Base-by-base conservation (phyloP, 2,797 vertebrate species). In the Falco berigora region DNA sequence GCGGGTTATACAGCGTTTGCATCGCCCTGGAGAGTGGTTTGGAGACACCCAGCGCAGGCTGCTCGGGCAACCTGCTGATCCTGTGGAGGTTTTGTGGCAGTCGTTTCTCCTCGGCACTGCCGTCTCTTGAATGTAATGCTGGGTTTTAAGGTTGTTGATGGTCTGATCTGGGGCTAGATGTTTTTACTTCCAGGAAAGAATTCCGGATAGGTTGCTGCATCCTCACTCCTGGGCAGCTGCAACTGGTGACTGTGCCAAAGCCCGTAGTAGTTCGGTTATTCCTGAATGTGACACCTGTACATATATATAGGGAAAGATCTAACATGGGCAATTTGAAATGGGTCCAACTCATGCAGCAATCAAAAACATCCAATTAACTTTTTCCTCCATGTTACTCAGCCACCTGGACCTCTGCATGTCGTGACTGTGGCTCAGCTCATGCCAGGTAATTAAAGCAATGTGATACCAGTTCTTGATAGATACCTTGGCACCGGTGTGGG, bases 121-220 rank as follows among this genome's bases (percentile, higher is more conserved):
- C 23, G 36, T 44, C 56, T 63, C 19, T n/a, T 56, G n/a, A 56
- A 58, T 10, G 42, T 32, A 44, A 12, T 44, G 32, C 3, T 16
- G 0, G 0, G 13, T 24, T 58, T 64, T 50, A 83, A 83, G 50
- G 50, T 27, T 49, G 32, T 21, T 0, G 2, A 20, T n/a, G 56
- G 56, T 42, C 46, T 67, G 44, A 22, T n/a, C 50, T 24, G 8
- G 38, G 28, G 32, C 24, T 46, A 9, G n/a, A 18, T 63, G 38
- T 3, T 59, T 78, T 40, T 72, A 40, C 27, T 77, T 69, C 64
- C n/a, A 47, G 38, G 38, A 16, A 40, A 30, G n/a, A 58, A 40
- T 15, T 46, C 49, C 28, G 22, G 58, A 28, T 17, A 21, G 30
- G 38, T 44, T 23, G 19, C 15, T 72, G 25, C 53, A 47, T 42